Base-by-base conservation (phyloP, 2,797 vertebrate species). In the Danio kyathit region DNA sequence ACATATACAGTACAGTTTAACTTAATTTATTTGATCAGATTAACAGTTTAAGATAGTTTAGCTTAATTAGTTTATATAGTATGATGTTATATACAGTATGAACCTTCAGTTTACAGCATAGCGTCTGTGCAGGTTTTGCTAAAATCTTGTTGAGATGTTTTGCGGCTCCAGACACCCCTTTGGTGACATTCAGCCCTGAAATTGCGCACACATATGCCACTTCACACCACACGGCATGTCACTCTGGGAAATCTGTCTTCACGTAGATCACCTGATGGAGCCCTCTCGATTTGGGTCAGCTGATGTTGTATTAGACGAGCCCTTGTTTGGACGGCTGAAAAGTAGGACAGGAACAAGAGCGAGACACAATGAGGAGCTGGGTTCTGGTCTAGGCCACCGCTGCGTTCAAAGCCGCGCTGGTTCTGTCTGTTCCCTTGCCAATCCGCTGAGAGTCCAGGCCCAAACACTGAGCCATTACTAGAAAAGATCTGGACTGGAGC, bases 281-380 rank as follows among this genome's bases (percentile, higher is more conserved):
- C 67, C 64, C 48, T 70, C 4, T 65, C 54, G 70, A 73, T 65
- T 73, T 73, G 19, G 78, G 78, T 80, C 69, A 65, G 54, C 59
- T 14, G 40, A 65, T 80, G 78, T 73, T 80, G 69, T 63, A 17
- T 54, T 64, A 73, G 59, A 40, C 19, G 59, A 44, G 67, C 59
- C 63, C 60, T 73, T 80, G 78, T 80, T 80, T 59, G 17, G 48
- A 80, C 44, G 57, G 38, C 40, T 71, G 72, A 66, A 78, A 86
- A 87, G 73, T 87, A 86, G 84, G 78, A 74, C 81, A 87, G 73
- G 72, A 83, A 72, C 67, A 19, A 69, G 71, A 75, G 56, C 61
- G 38, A 76, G 44, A 63, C 51, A 67, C 66, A 69, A 40, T 56
- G 69, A 74, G 65, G 66, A n/a, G 40, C 51, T 19, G 5, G 46